Evolutionary conservation across 2,888 invertebrate genomes (phyloP).

Genomic region (Acholoe squamosa): DNA sequence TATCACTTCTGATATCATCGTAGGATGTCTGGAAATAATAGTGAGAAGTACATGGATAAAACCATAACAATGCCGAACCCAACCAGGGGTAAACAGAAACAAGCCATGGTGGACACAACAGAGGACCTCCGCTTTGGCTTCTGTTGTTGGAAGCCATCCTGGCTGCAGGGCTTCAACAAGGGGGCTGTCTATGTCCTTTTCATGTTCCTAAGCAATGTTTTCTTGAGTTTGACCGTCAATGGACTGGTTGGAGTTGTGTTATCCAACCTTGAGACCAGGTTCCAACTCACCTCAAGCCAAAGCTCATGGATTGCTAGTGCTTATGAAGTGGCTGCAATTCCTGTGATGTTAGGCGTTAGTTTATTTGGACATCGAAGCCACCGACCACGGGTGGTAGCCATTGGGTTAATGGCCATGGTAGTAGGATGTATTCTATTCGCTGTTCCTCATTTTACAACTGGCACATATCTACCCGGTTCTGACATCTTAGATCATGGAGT

Average conservation of each 20-base stretch:
- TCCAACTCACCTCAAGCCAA: conserved; percentile 55
- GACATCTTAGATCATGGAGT: neutral
- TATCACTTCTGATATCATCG: no score
- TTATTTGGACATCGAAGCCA: conserved; percentile 31
- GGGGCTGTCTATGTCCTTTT: conserved; percentile 24
- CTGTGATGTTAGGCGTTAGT: conserved; percentile 35
- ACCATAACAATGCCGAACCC: no score
- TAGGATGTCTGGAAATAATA: no score
- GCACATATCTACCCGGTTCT: conserved; percentile 33
- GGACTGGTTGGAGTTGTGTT: conserved; percentile 63
- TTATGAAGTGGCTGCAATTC: conserved; percentile 61
- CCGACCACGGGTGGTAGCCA: neutral
- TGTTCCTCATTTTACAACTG: conserved; percentile 60
- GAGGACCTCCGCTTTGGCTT: conserved; percentile 32
- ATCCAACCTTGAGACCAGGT: conserved; percentile 60
- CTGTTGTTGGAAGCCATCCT: conserved; percentile 36
- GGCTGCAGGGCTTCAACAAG: conserved; percentile 49
- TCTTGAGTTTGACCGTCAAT: conserved; percentile 57
- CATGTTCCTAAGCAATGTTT: conserved; percentile 55
- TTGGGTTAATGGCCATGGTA: conserved; percentile 11
- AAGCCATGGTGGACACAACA: neutral
- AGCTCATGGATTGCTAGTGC: conserved; percentile 63
- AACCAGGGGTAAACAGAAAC: neutral
- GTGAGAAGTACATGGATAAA: no score
- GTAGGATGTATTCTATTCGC: conserved; percentile 54